Evolutionary conservation across 2,888 invertebrate species (phyloP).

Genomic region (Dicyrtoma fusca): DNA sequence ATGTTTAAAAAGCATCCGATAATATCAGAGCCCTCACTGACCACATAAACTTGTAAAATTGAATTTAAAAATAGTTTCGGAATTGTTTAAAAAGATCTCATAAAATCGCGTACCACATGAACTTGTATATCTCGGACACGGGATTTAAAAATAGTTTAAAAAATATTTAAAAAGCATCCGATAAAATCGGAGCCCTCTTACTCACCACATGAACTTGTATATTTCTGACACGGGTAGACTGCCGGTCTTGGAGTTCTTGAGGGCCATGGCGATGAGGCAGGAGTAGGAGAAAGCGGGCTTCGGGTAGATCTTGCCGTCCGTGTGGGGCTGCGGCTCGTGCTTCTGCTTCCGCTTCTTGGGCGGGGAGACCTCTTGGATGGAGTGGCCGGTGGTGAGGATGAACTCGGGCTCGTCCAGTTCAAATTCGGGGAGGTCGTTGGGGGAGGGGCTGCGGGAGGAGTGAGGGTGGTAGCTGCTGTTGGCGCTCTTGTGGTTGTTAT

Average conservation of each 20-base stretch:
- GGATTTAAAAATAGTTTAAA: no score
- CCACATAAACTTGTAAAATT: no score
- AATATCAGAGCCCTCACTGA: no score
- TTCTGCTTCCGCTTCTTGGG: conserved; percentile 56
- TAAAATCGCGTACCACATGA: not conserved
- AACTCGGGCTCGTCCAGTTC: conserved; percentile 56
- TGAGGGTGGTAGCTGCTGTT: not conserved
- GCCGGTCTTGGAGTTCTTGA: conserved; percentile 93
- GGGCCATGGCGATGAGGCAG: conserved; percentile 95
- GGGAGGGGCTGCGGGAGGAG: conserved; percentile 50
- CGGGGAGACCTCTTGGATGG: conserved; percentile 50
- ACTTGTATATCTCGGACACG: no score
- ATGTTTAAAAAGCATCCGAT: no score
- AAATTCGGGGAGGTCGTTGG: conserved; percentile 45
- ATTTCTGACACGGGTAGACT: conserved; percentile 97
- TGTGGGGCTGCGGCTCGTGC: conserved; percentile 53
- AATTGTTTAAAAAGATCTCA: no score
- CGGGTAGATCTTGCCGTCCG: conserved; percentile 72
- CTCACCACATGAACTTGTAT: conserved; percentile 97
- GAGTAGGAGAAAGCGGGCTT: conserved; percentile 98
- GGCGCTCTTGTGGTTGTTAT: no score
- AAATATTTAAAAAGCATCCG: not conserved
- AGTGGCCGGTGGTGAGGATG: conserved; percentile 46
- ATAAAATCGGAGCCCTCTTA: no score
- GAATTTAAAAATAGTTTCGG: no score